These are phyloP conservation scores for Lagopus muta DNA, from an alignment of 2,113 vertebrate species.

Conservation along the genomic window DNA sequence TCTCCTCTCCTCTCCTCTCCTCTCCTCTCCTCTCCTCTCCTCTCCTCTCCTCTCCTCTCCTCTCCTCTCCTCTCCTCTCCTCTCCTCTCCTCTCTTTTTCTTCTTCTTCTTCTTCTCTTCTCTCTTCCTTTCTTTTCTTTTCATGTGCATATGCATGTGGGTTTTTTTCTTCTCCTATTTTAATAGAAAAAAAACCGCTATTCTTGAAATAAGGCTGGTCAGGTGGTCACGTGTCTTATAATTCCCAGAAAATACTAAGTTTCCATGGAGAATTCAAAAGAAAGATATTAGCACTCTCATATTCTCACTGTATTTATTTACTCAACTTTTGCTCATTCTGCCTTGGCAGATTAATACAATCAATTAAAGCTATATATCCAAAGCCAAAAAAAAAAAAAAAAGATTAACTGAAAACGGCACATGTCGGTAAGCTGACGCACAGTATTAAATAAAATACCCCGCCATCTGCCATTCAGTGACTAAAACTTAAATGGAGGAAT, in stretches of 20 bases:
- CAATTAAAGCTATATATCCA: background rate
- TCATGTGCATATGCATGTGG: no score
- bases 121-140: no score
- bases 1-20: no score
- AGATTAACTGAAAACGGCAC: background rate
- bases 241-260: background rate
- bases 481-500: background rate
- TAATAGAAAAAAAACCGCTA: background rate
- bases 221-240: rapidly evolving
- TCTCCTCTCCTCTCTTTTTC: no score
- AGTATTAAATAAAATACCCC: constrained; percentile 1
- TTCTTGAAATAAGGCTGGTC: background rate
- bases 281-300: background rate
- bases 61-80: no score
- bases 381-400: background rate
- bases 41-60: no score
- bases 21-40: no score
- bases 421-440: constrained; percentile 12
- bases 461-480: constrained; percentile 5
- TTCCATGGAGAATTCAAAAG: background rate
- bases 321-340: constrained; percentile 3
- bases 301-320: constrained; percentile 2
- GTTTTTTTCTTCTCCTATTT: background rate
- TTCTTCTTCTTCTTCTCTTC: no score
- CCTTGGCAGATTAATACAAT: constrained; percentile 29